These are phyloP conservation scores for Varanus salvator DNA, from an alignment of 2,113 vertebrate genomes.

Conservation along the genomic window DNA sequence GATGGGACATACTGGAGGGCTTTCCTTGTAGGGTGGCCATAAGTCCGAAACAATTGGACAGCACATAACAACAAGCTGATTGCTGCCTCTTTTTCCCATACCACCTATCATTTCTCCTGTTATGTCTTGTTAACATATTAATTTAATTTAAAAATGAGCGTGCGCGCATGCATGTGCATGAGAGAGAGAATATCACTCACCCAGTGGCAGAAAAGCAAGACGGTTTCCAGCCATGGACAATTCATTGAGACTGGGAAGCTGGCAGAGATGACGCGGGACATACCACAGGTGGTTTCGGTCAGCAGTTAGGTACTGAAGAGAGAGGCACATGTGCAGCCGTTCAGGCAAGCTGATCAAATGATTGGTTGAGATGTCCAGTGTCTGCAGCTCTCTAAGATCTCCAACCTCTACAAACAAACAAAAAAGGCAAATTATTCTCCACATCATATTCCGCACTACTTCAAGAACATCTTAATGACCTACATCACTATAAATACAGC, in stretches of 20 bases:
- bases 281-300: conserved; percentile 90
- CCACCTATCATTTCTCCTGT: not conserved
- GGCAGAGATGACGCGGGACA: conserved; percentile 93
- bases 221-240: conserved; percentile 95
- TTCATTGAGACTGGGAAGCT: conserved; percentile 93
- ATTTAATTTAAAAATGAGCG: too few species aligned
- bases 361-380: conserved; percentile 93
- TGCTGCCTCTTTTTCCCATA: not conserved
- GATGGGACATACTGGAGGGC: too few species aligned
- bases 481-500: not conserved
- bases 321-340: conserved; percentile 90
- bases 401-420: conserved; percentile 86
- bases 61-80: not conserved
- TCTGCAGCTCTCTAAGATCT: conserved; percentile 92
- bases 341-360: conserved; percentile 87
- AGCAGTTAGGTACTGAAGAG: conserved; percentile 91
- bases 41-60: too few species aligned
- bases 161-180: too few species aligned
- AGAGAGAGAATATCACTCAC: conserved; percentile 73
- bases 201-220: conserved; percentile 89
- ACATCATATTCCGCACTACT: fast-evolving
- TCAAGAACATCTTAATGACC: fast-evolving
- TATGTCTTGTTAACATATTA: too few species aligned
- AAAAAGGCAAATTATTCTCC: not conserved
- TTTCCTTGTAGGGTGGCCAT: too few species aligned